phyloP scores from a whole-genome alignment of 2,113 vertebrate genomes.

The Ia io region DNA sequence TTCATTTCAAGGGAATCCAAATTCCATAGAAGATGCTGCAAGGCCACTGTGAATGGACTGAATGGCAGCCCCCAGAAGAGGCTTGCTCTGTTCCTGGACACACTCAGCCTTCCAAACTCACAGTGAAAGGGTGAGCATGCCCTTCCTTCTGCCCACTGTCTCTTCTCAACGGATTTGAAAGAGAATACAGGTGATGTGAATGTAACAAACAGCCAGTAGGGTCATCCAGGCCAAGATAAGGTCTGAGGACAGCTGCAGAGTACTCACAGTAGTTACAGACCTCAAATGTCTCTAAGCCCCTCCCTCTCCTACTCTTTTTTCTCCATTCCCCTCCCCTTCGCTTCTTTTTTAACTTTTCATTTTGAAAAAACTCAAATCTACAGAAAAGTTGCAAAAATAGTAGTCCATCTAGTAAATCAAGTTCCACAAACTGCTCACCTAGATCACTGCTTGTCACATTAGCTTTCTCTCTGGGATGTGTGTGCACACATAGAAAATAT shows the following conservation, averaged over 20 bases:
- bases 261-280: accelerated
- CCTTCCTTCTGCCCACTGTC: neutral
- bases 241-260: accelerated
- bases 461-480: neutral
- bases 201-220: accelerated
- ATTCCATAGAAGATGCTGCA: neutral
- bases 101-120: accelerated
- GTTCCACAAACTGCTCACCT: neutral
- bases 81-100: too few relatives aligned
- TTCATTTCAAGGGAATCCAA: neutral
- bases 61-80: accelerated
- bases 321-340: neutral
- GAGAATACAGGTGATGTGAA: neutral
- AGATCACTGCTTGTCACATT: accelerated
- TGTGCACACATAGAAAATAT: accelerated
- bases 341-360: neutral
- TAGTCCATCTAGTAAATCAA: neutral
- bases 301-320: neutral
- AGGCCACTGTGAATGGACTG: accelerated
- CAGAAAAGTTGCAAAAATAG: neutral
- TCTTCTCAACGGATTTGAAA: neutral
- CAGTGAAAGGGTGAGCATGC: accelerated
- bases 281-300: neutral
- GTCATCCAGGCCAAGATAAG: accelerated
- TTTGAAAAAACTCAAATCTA: neutral